Conservation (phyloP, 2,113 vertebrate genomes). For the Todiramphus saurophagus region DNA sequence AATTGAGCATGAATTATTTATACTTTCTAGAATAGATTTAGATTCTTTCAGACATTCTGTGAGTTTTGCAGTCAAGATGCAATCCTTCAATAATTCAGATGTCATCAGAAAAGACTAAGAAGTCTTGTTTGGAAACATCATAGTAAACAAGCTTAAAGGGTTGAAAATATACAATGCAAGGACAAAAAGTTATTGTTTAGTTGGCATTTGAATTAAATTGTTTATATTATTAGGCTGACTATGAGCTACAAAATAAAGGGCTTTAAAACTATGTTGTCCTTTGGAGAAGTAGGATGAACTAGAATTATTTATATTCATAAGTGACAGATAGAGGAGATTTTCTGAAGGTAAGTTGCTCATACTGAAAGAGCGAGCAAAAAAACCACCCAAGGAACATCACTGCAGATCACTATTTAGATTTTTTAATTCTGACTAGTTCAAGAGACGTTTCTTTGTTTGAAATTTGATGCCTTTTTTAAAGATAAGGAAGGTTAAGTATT, state of each 20-base stretch:
- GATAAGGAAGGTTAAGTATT: not conserved
- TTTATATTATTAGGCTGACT: not conserved
- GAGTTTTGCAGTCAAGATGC: constrained; percentile 58
- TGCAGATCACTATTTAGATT: not conserved
- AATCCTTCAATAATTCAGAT: constrained; percentile 70
- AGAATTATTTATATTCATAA: not conserved
- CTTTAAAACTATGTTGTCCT: not conserved
- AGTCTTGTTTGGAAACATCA: constrained; percentile 26
- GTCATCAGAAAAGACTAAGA: constrained; percentile 47
- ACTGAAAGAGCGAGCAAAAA: not conserved
- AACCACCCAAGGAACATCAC: not conserved
- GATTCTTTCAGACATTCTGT: constrained; percentile 39
- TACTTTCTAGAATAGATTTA: constrained; percentile 52
- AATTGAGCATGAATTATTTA: constrained; percentile 63
- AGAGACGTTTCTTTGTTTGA: not conserved
- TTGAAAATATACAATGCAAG: constrained; percentile 3
- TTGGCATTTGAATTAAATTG: constrained; percentile 17
- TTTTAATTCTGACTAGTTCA: not conserved
- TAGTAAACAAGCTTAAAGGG: constrained; percentile 37
- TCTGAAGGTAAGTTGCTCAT: not conserved
- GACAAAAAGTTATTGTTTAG: constrained; percentile 39
- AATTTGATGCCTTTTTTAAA: not conserved
- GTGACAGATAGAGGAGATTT: not conserved
- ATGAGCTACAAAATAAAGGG: not conserved
- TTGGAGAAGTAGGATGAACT: not conserved